Evolutionary conservation across 2,797 vertebrate genomes (phyloP), one percentile per base, ranked within the genome.

Genomic region (Sandelia bainsii): DNA sequence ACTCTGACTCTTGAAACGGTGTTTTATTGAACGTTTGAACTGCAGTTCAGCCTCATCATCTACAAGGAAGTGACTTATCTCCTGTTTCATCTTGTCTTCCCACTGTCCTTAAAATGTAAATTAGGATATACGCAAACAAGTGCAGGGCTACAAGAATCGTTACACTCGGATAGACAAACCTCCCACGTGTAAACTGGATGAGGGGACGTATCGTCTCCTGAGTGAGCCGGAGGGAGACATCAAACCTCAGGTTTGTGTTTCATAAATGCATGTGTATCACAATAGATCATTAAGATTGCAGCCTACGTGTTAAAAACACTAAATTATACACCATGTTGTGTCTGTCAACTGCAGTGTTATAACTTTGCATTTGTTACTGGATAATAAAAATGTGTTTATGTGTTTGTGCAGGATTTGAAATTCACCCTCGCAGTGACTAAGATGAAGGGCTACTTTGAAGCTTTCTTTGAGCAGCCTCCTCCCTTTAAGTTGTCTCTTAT

Each of bases 361-460:
- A 8, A 16, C 22, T 56, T 62, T 52, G 2, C 8, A 29, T 32
- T 51, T 54, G 29, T 39, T 57, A 22, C 45, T 48, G 2, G 27
- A 52, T 39, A 6, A 1, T 48, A n/a, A 3, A 53, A 37, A 23
- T 16, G 3, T 65, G 16, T 72, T 0, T 79, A 40, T 79, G 6
- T 71, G 6, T 83, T n/a, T 80, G 9, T 83, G 50, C 83, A 97
- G 96, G 95, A 95, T 75, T 92, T 96, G 79, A 90, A 94, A 53
- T 97, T 97, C 90, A 92, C 94, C 1, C 92, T 95, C 2, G 94
- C 90, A 0, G 94, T 94, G 0, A 78, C 96, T 39, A 95, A 94
- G 76, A 89, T 96, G 65, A 97, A 96, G 82, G 95, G 93, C 61
- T 97, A 96, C 84, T 96, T 96, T 56, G 96, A 97, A 76, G 96